Conservation (phyloP, 2,113 vertebrate genomes). For the Zosterops hypoxanthus region DNA sequence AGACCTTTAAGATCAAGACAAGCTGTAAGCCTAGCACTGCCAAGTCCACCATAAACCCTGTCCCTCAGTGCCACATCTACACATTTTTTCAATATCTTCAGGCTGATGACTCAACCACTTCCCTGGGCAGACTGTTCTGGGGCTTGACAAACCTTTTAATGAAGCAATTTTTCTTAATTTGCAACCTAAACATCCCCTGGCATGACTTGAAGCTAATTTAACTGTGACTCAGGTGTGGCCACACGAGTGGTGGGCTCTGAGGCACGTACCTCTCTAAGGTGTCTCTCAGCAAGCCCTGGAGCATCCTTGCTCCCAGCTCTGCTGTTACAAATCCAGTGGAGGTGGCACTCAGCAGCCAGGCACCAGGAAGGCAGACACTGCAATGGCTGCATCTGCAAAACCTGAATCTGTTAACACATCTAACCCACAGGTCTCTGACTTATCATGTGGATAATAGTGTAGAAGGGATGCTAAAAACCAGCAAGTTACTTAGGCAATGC, state of each 20-base stretch:
- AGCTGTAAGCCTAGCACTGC: neutral
- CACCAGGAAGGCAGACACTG: neutral
- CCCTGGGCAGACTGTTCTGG: neutral
- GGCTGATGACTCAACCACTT: neutral
- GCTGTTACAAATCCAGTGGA: fast-evolving
- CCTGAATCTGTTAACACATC: neutral
- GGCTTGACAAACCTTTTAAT: neutral
- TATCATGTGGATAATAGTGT: neutral
- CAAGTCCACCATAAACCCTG: neutral
- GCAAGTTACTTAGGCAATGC: neutral
- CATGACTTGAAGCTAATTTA: neutral
- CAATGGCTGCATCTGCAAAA: neutral
- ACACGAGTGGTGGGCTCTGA: fast-evolving
- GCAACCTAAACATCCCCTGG: neutral
- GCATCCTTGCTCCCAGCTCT: neutral
- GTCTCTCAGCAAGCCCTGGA: neutral
- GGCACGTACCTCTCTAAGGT: fast-evolving
- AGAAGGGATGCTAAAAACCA: neutral
- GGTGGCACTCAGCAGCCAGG: neutral
- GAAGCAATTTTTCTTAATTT: neutral
- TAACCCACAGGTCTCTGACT: neutral
- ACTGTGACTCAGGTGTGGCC: neutral
- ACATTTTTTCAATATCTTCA: fast-evolving
- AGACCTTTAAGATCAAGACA: neutral
- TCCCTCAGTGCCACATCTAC: neutral